Conservation (phyloP, 2,888 invertebrate species). For the Cyaniris semiargus region DNA sequence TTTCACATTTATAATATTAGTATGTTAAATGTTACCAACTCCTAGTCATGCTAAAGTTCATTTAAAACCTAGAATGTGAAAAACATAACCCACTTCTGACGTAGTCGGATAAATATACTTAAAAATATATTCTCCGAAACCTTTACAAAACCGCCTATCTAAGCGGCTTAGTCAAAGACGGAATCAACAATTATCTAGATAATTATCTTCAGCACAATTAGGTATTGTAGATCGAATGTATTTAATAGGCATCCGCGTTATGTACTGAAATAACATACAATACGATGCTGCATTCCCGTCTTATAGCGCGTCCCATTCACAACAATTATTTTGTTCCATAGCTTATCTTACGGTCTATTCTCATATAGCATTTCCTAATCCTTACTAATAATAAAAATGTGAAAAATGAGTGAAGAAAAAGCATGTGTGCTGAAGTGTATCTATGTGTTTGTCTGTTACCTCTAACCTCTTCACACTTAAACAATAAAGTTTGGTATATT, state of each 20-base stretch:
- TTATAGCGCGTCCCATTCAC: slow-evolving; percentile 5
- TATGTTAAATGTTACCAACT: background rate
- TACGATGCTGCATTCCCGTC: slow-evolving; percentile 33
- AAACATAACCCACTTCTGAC: background rate
- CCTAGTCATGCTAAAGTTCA: background rate
- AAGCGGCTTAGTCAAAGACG: slow-evolving; percentile 22
- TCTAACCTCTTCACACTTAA: no score
- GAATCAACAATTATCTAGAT: slow-evolving; percentile 27
- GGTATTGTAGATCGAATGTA: slow-evolving; percentile 32
- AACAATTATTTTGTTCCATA: background rate
- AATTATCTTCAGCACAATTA: slow-evolving; percentile 33
- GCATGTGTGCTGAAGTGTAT: no score
- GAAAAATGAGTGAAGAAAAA: no score
- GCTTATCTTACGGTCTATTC: background rate
- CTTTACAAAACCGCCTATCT: background rate
- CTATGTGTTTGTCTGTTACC: no score
- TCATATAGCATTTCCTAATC: background rate
- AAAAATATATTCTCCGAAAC: background rate
- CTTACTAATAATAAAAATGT: background rate
- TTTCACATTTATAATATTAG: no score
- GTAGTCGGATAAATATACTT: background rate
- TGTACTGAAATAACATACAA: slow-evolving; percentile 37
- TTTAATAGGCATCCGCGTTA: slow-evolving; percentile 32
- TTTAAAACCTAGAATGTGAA: background rate
- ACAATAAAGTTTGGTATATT: no score